phyloP scores from a whole-genome alignment of 2,797 vertebrate genomes.

The Helicolenus hilgendorfi region DNA sequence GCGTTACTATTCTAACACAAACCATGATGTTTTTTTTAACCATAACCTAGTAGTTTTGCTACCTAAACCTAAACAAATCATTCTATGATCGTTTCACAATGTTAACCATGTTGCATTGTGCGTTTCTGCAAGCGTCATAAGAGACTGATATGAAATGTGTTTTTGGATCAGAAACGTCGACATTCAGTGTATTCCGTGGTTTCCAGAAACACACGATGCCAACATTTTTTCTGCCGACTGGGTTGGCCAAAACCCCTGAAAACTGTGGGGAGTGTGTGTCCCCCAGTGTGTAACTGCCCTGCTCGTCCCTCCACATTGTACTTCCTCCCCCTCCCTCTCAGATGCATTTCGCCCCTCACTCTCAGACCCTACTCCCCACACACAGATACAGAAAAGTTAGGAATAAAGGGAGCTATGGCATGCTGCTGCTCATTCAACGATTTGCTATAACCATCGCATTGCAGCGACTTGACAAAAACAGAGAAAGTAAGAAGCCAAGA shows the following conservation, averaged over 20 bases:
- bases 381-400: slow-evolving; percentile 11
- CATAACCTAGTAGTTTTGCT: not conserved
- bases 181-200: not conserved
- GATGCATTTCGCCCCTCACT: not conserved
- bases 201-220: not conserved
- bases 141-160: not conserved
- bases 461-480: not conserved
- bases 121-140: not conserved
- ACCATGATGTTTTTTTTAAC: not conserved
- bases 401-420: slow-evolving; percentile 38
- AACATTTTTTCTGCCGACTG: not conserved
- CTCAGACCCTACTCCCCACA: not conserved
- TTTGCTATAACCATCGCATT: slow-evolving; percentile 48
- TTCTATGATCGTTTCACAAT: not conserved
- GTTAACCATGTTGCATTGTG: not conserved
- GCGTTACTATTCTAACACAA: not conserved
- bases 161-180: not conserved
- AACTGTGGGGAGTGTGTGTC: slow-evolving; percentile 43
- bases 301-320: slow-evolving; percentile 34
- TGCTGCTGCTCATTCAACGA: slow-evolving; percentile 53
- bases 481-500: not conserved
- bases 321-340: slow-evolving; percentile 11
- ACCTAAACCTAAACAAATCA: not conserved
- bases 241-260: slow-evolving; percentile 46
- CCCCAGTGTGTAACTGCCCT: slow-evolving; percentile 54